Evolutionary conservation across 1,140 invertebrate species (phyloP).

Genomic region (Drosophila quadrilineata): DNA sequence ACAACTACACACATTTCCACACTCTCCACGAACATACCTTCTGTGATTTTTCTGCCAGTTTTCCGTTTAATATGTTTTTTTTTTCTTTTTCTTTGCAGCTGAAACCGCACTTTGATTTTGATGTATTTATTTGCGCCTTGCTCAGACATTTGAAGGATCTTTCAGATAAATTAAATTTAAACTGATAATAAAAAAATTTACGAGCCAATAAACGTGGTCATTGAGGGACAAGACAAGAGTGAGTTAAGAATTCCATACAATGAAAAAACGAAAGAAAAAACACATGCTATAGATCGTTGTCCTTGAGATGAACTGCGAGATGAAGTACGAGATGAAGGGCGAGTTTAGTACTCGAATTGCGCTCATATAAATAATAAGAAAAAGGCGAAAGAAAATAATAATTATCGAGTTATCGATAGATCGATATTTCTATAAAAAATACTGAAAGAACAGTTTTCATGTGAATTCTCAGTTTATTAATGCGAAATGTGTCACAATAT

Average conservation of each 20-base stretch:
- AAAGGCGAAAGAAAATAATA: too few relatives aligned
- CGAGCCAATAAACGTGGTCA: conserved; percentile 67
- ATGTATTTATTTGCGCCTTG: conserved; percentile 62
- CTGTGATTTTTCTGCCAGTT: too few relatives aligned
- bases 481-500: too few relatives aligned
- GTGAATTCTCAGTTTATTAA: too few relatives aligned
- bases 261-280: not conserved
- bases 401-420: too few relatives aligned
- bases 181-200: conserved; percentile 77
- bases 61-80: too few relatives aligned
- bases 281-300: not conserved
- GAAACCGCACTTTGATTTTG: conserved; percentile 63
- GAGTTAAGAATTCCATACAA: too few relatives aligned
- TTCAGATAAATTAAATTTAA: conserved; percentile 74
- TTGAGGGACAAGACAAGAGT: conserved; percentile 9
- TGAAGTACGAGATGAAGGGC: not conserved
- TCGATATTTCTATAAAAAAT: too few relatives aligned
- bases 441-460: too few relatives aligned
- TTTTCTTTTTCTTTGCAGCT: conserved; percentile 3
- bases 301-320: not conserved
- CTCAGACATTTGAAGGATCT: conserved; percentile 14
- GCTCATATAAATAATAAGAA: conserved; percentile 71
- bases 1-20: conserved; percentile 19
- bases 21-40: not conserved
- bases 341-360: not conserved